phyloP scores from a whole-genome alignment of 1,140 invertebrate species.

The Caenorhabditis latens region DNA sequence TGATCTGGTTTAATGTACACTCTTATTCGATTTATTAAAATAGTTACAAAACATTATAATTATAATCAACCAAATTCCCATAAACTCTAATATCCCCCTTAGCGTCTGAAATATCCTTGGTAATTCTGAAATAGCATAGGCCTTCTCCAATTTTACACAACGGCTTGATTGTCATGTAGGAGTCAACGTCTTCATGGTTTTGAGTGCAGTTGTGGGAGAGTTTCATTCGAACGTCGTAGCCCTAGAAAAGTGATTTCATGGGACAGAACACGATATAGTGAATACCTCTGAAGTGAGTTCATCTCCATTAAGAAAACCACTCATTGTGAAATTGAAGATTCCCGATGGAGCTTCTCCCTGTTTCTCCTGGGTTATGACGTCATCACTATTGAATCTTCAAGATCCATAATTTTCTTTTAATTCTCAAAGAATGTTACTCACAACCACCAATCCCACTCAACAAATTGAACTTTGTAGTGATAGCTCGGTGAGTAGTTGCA shows the following conservation, averaged over 20 bases:
- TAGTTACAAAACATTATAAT: background rate
- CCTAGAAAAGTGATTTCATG: background rate
- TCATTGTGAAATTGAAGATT: background rate
- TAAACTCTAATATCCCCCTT: background rate
- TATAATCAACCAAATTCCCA: background rate
- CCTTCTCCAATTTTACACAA: background rate
- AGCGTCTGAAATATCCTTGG: slow-evolving; percentile 2
- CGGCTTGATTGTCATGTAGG: background rate
- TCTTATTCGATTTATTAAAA: too few species aligned
- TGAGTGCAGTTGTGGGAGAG: background rate
- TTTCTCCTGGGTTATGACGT: background rate
- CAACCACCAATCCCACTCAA: slow-evolving; percentile 27
- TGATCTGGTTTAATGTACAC: too few species aligned
- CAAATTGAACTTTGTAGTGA: slow-evolving; percentile 1
- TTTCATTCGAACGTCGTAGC: slow-evolving; percentile 1
- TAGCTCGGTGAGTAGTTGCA: background rate
- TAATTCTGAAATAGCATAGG: background rate
- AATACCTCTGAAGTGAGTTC: slow-evolving; percentile 21
- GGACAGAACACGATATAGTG: too few species aligned
- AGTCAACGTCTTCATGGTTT: background rate
- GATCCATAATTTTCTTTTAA: background rate
- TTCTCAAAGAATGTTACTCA: background rate
- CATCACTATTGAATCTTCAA: slow-evolving; percentile 13
- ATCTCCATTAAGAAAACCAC: background rate
- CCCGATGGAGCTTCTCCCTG: background rate